These are phyloP conservation scores for Pterobdella sp. DNA, from an alignment of 2,888 invertebrate genomes.

Conservation along the genomic window DNA sequence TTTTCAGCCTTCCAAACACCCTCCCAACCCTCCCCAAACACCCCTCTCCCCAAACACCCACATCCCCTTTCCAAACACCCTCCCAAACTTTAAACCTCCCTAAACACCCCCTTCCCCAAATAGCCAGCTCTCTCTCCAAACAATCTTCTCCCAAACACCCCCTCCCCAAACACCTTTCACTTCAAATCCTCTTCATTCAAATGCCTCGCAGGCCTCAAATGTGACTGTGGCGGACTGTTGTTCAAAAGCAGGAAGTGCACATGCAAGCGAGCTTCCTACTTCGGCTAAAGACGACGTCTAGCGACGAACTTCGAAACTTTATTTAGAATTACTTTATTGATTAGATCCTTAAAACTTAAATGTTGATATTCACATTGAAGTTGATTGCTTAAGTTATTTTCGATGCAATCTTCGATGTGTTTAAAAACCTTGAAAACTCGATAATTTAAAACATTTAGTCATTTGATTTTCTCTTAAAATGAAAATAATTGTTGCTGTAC, in stretches of 20 bases:
- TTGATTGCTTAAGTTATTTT: too few species aligned
- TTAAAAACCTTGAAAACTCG: too few species aligned
- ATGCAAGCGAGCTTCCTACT: conserved; percentile 7
- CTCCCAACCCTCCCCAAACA: background rate
- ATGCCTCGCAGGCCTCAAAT: background rate
- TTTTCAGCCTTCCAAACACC: background rate
- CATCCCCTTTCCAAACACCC: background rate
- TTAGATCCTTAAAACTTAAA: too few species aligned
- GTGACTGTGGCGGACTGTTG: conserved; percentile 4
- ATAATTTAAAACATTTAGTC: too few species aligned
- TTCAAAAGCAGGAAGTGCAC: conserved; percentile 16
- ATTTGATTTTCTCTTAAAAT: too few species aligned
- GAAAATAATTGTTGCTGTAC: too few species aligned
- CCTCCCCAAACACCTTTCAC: background rate
- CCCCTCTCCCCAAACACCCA: background rate
- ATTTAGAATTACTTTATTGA: too few species aligned
- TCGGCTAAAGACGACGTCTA: background rate
- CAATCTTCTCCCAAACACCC: background rate
- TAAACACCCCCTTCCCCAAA: background rate
- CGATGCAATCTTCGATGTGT: too few species aligned
- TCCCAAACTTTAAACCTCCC: background rate
- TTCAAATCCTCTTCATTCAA: background rate
- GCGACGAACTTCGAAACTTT: too few species aligned
- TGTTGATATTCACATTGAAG: too few species aligned
- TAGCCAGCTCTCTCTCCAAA: background rate